Conservation (phyloP, 2,113 vertebrate species). For the Calypte anna region DNA sequence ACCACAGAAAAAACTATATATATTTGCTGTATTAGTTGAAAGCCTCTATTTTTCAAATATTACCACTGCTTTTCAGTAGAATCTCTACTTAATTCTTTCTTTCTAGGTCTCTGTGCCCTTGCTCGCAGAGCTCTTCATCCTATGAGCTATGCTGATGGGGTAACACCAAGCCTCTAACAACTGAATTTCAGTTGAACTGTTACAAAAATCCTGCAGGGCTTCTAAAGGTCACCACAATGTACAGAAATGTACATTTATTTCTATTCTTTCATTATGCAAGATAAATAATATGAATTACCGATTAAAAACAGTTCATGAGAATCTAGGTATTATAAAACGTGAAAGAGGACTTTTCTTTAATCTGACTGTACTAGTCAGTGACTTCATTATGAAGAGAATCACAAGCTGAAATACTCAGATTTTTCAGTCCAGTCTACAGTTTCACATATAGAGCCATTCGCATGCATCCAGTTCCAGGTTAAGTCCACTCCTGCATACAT, state of each 20-base stretch:
- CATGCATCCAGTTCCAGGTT: not conserved
- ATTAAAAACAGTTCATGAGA: not conserved
- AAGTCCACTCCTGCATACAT: not conserved
- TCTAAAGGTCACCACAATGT: not conserved
- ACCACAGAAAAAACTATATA: not conserved
- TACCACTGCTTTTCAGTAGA: not conserved
- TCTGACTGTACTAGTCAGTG: not conserved
- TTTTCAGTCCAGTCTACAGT: slow-evolving; percentile 23
- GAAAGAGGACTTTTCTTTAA: not conserved
- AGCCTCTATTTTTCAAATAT: not conserved
- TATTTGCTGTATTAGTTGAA: not conserved
- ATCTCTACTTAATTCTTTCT: not conserved
- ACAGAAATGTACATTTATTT: not conserved
- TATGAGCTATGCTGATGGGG: not conserved
- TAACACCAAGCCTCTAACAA: not conserved
- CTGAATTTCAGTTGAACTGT: not conserved
- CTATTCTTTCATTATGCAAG: not conserved
- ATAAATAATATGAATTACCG: not conserved
- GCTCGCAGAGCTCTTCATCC: not conserved
- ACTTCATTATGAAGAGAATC: slow-evolving; percentile 34
- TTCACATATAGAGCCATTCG: not conserved
- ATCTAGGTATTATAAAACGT: not conserved
- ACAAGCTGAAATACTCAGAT: slow-evolving; percentile 17
- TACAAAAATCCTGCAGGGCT: not conserved
- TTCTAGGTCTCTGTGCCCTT: not conserved